phyloP scores from a whole-genome alignment of 2,888 invertebrate species.

The Platerodrilus igneus region DNA sequence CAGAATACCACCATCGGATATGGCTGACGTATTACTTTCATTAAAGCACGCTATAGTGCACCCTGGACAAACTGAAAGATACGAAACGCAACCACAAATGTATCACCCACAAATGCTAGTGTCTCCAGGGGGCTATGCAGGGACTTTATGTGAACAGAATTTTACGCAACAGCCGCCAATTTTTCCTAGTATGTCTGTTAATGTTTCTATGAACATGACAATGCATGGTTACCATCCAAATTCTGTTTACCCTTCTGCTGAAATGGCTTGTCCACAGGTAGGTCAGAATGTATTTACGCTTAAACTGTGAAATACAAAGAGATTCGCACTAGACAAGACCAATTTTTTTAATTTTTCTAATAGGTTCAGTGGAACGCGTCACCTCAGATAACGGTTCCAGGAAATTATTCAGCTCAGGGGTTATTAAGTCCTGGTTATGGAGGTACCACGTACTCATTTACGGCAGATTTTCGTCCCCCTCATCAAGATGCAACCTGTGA shows the following conservation, averaged over 20 bases:
- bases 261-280: slow-evolving; percentile 67
- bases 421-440: slow-evolving; percentile 64
- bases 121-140: slow-evolving; percentile 50
- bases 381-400: slow-evolving; percentile 59
- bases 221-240: slow-evolving; percentile 72
- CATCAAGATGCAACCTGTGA: slow-evolving; percentile 55
- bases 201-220: slow-evolving; percentile 97
- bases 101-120: slow-evolving; percentile 58
- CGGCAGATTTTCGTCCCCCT: slow-evolving; percentile 72
- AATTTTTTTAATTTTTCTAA: slow-evolving; percentile 13
- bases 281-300: too few species aligned
- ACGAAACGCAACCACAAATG: slow-evolving; percentile 45
- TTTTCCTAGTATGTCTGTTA: slow-evolving; percentile 93
- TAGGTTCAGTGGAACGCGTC: slow-evolving; percentile 68
- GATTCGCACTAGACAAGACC: too few species aligned
- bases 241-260: slow-evolving; percentile 49
- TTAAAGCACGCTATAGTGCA: slow-evolving; percentile 85
- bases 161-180: slow-evolving; percentile 49
- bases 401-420: slow-evolving; percentile 53
- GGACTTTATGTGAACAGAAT: slow-evolving; percentile 39
- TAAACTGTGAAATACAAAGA: too few species aligned
- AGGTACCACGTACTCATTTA: slow-evolving; percentile 76
- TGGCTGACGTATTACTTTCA: slow-evolving; percentile 84
- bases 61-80: slow-evolving; percentile 54
- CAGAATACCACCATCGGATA: slow-evolving; percentile 60